Evolutionary conservation across 2,888 invertebrate genomes (phyloP).

Genomic region (Pammene fasciana): DNA sequence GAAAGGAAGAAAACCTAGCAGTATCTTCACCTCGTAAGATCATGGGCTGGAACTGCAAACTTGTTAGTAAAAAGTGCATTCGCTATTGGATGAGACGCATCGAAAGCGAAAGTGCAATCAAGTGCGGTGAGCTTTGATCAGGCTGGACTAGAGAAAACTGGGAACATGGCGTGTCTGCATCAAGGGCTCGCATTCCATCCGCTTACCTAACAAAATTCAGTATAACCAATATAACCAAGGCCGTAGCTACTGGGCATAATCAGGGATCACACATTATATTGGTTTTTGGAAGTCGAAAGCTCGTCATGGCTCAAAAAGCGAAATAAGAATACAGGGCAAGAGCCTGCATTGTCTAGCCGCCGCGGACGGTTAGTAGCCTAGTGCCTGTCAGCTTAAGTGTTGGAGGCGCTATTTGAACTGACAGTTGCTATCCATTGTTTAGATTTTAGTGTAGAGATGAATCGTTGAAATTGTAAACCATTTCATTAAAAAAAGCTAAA

Average conservation of each 20-base stretch:
- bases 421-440: background rate
- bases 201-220: background rate
- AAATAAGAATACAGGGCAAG: background rate
- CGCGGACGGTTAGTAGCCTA: constrained; percentile 16
- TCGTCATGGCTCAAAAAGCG: background rate
- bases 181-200: constrained; percentile 6
- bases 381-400: background rate
- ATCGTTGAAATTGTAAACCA: no score
- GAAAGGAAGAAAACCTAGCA: background rate
- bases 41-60: constrained; percentile 3
- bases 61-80: constrained; percentile 27
- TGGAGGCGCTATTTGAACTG: background rate
- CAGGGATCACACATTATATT: background rate
- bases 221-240: background rate
- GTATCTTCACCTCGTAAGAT: constrained; percentile 18
- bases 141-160: constrained; percentile 41
- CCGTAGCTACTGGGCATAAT: background rate
- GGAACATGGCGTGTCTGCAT: constrained; percentile 30
- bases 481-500: background rate
- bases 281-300: background rate
- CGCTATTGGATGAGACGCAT: constrained; percentile 49
- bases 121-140: constrained; percentile 51
- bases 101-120: constrained; percentile 76
- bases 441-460: background rate
- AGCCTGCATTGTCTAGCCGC: constrained; percentile 7